Evolutionary conservation across 2,888 invertebrate species (phyloP).

Genomic region (Oscheius sp.): DNA sequence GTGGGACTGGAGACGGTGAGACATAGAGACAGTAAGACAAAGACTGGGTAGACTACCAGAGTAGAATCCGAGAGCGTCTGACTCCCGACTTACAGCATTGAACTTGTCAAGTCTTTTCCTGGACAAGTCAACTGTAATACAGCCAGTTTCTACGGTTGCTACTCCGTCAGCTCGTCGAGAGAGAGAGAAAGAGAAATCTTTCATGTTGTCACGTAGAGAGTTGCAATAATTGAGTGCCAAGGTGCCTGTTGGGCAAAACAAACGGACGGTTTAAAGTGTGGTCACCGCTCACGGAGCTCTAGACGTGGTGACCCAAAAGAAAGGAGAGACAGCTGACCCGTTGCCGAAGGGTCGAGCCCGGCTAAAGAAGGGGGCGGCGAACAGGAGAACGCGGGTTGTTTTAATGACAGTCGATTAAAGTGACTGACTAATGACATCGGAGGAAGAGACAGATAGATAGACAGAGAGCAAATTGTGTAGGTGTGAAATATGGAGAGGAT

Average conservation of each 20-base stretch:
- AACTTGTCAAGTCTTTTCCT: too few species aligned
- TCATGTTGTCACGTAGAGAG: background rate
- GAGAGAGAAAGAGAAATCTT: background rate
- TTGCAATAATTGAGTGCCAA: conserved; percentile 17
- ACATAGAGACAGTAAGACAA: background rate
- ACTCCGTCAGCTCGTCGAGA: too few species aligned
- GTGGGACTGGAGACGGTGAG: background rate
- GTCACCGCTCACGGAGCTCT: background rate
- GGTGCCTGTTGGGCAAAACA: conserved; percentile 31
- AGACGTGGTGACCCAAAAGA: background rate
- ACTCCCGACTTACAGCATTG: too few species aligned
- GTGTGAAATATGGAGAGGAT: too few species aligned
- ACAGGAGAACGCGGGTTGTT: too few species aligned
- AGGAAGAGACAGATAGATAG: too few species aligned
- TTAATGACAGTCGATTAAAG: too few species aligned
- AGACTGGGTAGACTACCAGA: background rate
- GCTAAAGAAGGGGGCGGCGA: too few species aligned
- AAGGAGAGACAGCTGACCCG: background rate
- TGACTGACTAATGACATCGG: too few species aligned
- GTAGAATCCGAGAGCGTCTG: background rate
- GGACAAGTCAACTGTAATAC: too few species aligned
- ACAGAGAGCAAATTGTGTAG: too few species aligned
- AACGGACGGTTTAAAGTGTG: conserved; percentile 26
- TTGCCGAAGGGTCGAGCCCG: background rate
- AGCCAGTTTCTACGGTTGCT: too few species aligned